Evolutionary conservation across 2,113 vertebrate species (phyloP).

Genomic region (Tinamus guttatus): DNA sequence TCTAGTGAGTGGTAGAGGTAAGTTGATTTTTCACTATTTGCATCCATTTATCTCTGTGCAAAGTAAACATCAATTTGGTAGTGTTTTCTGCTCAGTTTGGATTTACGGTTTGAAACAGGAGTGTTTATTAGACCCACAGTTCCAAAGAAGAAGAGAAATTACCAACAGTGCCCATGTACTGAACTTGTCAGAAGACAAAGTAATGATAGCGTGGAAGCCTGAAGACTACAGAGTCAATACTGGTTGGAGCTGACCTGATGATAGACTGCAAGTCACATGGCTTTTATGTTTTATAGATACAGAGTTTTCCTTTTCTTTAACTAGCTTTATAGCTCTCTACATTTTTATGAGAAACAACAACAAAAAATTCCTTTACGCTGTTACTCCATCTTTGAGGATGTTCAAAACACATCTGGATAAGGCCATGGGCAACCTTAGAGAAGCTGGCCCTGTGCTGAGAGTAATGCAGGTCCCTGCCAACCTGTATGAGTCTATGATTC

Average conservation of each 20-base stretch:
- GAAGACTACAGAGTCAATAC: not conserved
- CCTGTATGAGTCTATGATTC: not conserved
- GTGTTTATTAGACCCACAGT: not conserved
- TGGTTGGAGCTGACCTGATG: not conserved
- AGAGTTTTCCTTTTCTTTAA: not conserved
- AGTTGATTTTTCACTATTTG: not conserved
- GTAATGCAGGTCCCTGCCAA: not conserved
- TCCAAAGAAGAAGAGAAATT: not conserved
- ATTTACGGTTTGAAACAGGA: not conserved
- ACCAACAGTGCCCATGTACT: not conserved
- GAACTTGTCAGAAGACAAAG: not conserved
- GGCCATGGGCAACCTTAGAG: accelerated
- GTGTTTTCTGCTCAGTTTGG: not conserved
- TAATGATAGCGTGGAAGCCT: not conserved
- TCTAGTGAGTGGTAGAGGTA: not conserved
- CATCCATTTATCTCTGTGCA: not conserved
- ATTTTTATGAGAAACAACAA: not conserved
- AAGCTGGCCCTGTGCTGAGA: not conserved
- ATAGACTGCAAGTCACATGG: not conserved
- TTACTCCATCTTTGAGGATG: not conserved
- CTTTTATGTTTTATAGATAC: not conserved
- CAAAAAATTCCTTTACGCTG: not conserved
- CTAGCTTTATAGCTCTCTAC: not conserved
- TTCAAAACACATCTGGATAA: not conserved
- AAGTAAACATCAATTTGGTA: not conserved